Conservation (phyloP, 2,888 invertebrate species). For the Pocota personata region DNA sequence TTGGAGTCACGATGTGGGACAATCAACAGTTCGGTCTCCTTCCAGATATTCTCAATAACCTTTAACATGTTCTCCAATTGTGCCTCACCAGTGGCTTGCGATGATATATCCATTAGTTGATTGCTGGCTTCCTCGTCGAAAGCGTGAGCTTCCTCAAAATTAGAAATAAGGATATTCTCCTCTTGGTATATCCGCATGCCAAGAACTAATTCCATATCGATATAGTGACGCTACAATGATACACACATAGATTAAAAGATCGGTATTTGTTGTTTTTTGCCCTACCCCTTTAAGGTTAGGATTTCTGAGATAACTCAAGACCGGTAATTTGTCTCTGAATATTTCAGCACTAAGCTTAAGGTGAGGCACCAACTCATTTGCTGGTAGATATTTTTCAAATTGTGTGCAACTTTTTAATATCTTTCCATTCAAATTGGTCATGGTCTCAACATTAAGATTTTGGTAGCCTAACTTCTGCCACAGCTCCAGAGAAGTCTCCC, state of each 20-base stretch:
- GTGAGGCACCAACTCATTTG: slow-evolving; percentile 90
- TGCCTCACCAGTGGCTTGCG: slow-evolving; percentile 94
- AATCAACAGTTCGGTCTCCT: slow-evolving; percentile 90
- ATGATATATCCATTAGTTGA: slow-evolving; percentile 92
- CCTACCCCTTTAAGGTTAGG: slow-evolving; percentile 87
- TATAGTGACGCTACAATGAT: slow-evolving; percentile 89
- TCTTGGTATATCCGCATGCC: slow-evolving; percentile 89
- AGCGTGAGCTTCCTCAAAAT: slow-evolving; percentile 89
- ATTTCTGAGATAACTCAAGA: slow-evolving; percentile 91
- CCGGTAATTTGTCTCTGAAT: slow-evolving; percentile 91
- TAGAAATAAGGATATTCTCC: slow-evolving; percentile 86
- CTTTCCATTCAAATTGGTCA: slow-evolving; percentile 86
- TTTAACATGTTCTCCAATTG: slow-evolving; percentile 91
- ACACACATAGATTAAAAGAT: not conserved
- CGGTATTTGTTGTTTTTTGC: not conserved
- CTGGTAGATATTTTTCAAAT: slow-evolving; percentile 92
- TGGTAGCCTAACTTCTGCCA: slow-evolving; percentile 85
- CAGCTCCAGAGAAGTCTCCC: slow-evolving; percentile 87
- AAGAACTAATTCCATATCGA: slow-evolving; percentile 89
- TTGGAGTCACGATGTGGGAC: slow-evolving; percentile 91
- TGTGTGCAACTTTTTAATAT: slow-evolving; percentile 89
- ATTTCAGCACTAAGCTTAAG: slow-evolving; percentile 90
- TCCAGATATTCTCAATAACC: slow-evolving; percentile 94
- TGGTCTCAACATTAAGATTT: slow-evolving; percentile 88
- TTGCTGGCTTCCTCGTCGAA: slow-evolving; percentile 87